Base-by-base conservation (phyloP, 2,888 invertebrate species). In the Drosophila gaucha region DNA sequence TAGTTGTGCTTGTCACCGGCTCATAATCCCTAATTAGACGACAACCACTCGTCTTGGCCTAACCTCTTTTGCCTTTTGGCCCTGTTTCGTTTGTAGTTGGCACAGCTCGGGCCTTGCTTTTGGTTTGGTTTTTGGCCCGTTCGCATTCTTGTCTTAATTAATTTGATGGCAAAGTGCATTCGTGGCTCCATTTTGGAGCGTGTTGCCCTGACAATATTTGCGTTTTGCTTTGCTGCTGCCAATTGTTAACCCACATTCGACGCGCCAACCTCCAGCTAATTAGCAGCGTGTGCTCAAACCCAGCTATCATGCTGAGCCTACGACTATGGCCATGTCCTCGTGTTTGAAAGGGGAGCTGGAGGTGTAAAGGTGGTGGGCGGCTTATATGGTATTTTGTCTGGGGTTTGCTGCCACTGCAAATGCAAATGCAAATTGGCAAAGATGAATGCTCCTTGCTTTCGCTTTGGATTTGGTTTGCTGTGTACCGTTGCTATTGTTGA, bases 361-460 rank as follows among this genome's bases (percentile, higher is more conserved):
- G 16, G 39, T 9, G 33, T 9, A n/a, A n/a, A n/a, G n/a, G 28
- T 12, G 36, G 51, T 56, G 38, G 51, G 62, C 36, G 74, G 74
- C 76, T 58, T 59, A 73, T 74, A 67, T 57, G 78, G 69, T 50
- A 63, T 74, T 66, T 64, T 59, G 20, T 28, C 51, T 62, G 22
- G 52, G 44, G 46, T 44, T 54, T 18, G 6, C 67, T 33, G 62
- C 55, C 38, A 51, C 46, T 60, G 70, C 59, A 82, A 75, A 82
- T 84, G 87, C 67, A 84, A 82, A 86, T 84, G 87, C 68, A 86
- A 82, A 86, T 84, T 80, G 78, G 72, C 76, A 58, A 67, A 79
- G 86, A 80, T 72, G 72, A 57, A 70, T 70, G 78, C 50, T 30
- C 10, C 33, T 38, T 50, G 72, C 58, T 54, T 60, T 70, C 35